Base-by-base conservation (phyloP, 2,113 vertebrate species). In the Ascaphus truei region DNA sequence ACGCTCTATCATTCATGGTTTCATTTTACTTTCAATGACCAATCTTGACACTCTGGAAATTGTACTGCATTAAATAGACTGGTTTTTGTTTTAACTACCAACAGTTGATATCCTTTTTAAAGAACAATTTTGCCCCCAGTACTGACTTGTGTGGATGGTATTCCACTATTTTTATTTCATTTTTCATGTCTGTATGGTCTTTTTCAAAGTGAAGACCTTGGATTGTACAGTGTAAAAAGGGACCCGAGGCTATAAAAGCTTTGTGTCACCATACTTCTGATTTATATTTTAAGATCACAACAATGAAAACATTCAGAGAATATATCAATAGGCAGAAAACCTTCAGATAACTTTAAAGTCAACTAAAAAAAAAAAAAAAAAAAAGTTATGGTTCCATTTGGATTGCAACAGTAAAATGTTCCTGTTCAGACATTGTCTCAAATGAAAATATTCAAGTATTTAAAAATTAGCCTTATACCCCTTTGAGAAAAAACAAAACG, bases 91-190 rank as follows among this genome's bases (percentile, higher is more conserved):
- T n/a, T 31, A 34, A 48, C n/a, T 47, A 48, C 25, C 15, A 13
- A 34, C 48, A 23, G 31, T 34, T 12, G 18, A 3, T n/a, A n/a
- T 16, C 13, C 4, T 3, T 31, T 7, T 34, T 48, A 22, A 29
- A 39, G 12, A n/a, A n/a, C n/a, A n/a, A n/a, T n/a, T n/a, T 5
- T 9, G 15, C 20, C 33, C 16, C 29, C 12, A 13, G 27, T n/a
- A 74, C 57, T 72, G 76, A 69, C 59, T 41, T 4, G 29, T 62
- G 73, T 77, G 56, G 64, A 76, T 57, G 62, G 0, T 4, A 75
- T 72, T n/a, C 5, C 23, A 11, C 69, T 51, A 6, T 41, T 77
- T 77, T 75, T 62, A 45, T 60, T 68, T 55, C 22, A 16, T 33
- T 31, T 66, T 45, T 62, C 16, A 33, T 48, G 20, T 22, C 43